Conservation (phyloP, 1,140 invertebrate genomes). For the Agraylea sexmaculata region DNA sequence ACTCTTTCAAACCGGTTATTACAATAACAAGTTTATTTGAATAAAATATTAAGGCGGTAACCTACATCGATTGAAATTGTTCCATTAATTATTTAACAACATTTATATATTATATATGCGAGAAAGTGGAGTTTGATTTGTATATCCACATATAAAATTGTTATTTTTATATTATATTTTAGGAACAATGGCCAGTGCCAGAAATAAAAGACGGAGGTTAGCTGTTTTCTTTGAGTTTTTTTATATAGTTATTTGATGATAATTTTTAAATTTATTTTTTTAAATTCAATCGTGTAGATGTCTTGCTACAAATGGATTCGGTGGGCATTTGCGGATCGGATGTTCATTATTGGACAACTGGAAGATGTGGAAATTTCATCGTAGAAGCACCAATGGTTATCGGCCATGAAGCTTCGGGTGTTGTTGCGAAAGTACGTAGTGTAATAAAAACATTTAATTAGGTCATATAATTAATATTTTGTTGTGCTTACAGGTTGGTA, state of each 20-base stretch:
- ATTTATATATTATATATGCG: neutral
- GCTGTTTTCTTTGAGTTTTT: constrained; percentile 1
- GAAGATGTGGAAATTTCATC: constrained; percentile 72
- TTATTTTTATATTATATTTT: constrained; percentile 24
- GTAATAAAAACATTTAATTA: constrained; percentile 1
- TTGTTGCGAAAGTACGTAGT: constrained; percentile 43
- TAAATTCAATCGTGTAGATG: constrained; percentile 50
- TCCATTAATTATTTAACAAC: constrained; percentile 1
- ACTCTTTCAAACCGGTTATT: too few species aligned
- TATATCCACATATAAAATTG: constrained; percentile 10
- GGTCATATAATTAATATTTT: neutral
- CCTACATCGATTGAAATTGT: too few species aligned
- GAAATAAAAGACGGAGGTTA: constrained; percentile 50
- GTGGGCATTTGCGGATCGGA: constrained; percentile 96
- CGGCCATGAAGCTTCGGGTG: constrained; percentile 78
- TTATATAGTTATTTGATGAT: neutral
- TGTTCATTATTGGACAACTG: constrained; percentile 79
- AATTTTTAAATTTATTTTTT: constrained; percentile 26
- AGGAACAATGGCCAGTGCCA: constrained; percentile 60
- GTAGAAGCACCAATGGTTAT: constrained; percentile 77
- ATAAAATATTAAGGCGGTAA: too few species aligned
- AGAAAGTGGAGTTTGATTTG: constrained; percentile 1
- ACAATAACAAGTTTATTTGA: too few species aligned
- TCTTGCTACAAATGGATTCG: constrained; percentile 73
- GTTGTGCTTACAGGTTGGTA: constrained; percentile 41